Percentiles rank a stretch among this genome's conserved stretches.
Conservation (phyloP, 1,140 invertebrate genomes). For the Adoxophyes honmai region DNA sequence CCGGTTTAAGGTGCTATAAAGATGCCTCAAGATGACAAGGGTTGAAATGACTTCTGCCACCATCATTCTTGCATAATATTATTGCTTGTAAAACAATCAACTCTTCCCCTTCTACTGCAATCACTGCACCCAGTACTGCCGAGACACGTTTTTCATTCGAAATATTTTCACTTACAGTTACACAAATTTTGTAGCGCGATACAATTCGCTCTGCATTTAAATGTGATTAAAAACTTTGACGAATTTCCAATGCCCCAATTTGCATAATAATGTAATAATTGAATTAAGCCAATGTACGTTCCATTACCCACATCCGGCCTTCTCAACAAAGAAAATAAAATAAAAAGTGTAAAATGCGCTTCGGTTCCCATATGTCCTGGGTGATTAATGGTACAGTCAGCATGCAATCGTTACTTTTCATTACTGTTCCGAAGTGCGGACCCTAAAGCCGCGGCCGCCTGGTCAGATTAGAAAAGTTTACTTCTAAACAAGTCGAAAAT, state of each 20-base stretch:
- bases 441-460: conserved; percentile 47
- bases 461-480: conserved; percentile 75
- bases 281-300: conserved; percentile 13
- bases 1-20: too few relatives aligned
- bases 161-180: neutral
- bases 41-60: neutral
- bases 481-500: conserved; percentile 67
- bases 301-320: neutral
- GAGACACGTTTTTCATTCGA: neutral
- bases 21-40: neutral
- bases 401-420: conserved; percentile 75
- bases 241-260: conserved; percentile 9
- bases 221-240: conserved; percentile 15
- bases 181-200: neutral
- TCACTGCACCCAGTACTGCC: neutral
- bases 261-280: conserved; percentile 16
- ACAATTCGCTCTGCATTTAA: conserved; percentile 7
- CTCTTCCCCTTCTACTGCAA: neutral
- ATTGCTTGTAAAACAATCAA: neutral
- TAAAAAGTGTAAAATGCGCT: conserved; percentile 16
- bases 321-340: conserved; percentile 17
- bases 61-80: neutral
- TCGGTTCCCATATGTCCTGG: conserved; percentile 18
- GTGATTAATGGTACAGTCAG: conserved; percentile 68
- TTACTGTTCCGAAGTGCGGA: conserved; percentile 70